These are phyloP conservation scores for Ambastaia sidthimunki DNA, from an alignment of 2,797 vertebrate species.

Conservation along the genomic window DNA sequence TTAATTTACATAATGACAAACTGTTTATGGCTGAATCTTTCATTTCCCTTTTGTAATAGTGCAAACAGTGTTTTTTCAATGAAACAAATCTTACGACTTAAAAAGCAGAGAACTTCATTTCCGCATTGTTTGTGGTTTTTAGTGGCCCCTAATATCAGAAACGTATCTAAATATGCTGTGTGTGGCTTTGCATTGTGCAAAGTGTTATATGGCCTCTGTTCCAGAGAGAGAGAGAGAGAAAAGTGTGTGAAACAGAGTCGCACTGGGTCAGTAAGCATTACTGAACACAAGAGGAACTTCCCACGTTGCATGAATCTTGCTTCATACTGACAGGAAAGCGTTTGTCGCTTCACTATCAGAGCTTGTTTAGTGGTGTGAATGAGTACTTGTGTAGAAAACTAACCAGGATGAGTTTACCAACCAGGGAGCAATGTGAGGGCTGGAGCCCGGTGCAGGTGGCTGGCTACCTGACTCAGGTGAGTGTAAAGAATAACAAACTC, in stretches of 20 bases:
- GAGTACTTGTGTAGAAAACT: slow-evolving; percentile 44
- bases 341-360: slow-evolving; percentile 19
- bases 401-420: slow-evolving; percentile 77
- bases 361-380: slow-evolving; percentile 52
- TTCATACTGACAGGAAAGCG: slow-evolving; percentile 58
- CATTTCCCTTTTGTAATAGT: slow-evolving; percentile 29
- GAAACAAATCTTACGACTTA: background rate
- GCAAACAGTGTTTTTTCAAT: slow-evolving; percentile 14
- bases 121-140: background rate
- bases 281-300: slow-evolving; percentile 52
- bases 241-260: slow-evolving; percentile 29
- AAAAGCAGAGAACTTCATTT: background rate
- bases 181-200: background rate
- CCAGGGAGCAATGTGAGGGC: slow-evolving; percentile 81
- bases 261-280: background rate
- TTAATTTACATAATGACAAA: too few relatives aligned
- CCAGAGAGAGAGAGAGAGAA: slow-evolving; percentile 36
- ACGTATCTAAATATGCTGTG: background rate
- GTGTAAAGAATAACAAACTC: too few relatives aligned
- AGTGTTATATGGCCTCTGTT: background rate
- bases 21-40: background rate
- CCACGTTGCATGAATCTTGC: slow-evolving; percentile 48
- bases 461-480: slow-evolving; percentile 81
- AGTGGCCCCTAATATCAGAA: background rate
- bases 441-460: slow-evolving; percentile 82